Evolutionary conservation across 1,140 invertebrate genomes (phyloP), one percentile per base, ranked within the genome.

Genomic region (Drosophila teissieri): DNA sequence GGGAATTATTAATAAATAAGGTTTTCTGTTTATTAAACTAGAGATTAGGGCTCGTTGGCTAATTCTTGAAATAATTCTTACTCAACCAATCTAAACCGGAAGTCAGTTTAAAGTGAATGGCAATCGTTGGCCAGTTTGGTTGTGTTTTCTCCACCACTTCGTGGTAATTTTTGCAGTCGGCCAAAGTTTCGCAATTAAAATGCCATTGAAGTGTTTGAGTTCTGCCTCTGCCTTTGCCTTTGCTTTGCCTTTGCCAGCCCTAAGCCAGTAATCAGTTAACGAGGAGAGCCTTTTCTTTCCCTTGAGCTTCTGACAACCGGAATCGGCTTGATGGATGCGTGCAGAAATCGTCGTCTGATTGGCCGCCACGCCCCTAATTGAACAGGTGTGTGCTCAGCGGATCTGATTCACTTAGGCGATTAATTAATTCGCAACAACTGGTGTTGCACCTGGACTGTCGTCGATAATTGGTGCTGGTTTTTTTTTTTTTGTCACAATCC

Each of bases 171-270:
- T 69, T 51, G 53, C 54, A 42, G 79, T 46, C 60, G 55, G 22
- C 51, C 51, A 54, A 85, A 86, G 73, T 86, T 86, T 81, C 56
- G 74, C 78, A 82, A 85, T 82, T 85, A 88, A 86, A 85, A 68
- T 86, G 51, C 61, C 78, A 86, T 86, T 78, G 67, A 73, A 62
- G 62, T 73, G 58, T 80, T 78, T 60, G 22, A 39, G 11, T 64
- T 27, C 14, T n/a, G 7, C 24, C 24, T 24, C 4, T 24, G 24
- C 3, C 22, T 24, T 24, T 24, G 22, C 24, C 24, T 4, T 19
- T 19, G 22, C 22, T 24, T 24, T 24, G 22, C 24, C 24, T 4
- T 19, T 19, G 22, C 5, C 15, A 44, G 14, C 53, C 11, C 40
- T 45, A 24, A 40, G 22, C 27, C 42, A 19, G 22, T 58, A 58